A percentile compares a stretch with the other conserved stretches of the same genome.
These are phyloP conservation scores for Argya squamiceps DNA, from an alignment of 2,797 vertebrate genomes.

Conservation along the genomic window DNA sequence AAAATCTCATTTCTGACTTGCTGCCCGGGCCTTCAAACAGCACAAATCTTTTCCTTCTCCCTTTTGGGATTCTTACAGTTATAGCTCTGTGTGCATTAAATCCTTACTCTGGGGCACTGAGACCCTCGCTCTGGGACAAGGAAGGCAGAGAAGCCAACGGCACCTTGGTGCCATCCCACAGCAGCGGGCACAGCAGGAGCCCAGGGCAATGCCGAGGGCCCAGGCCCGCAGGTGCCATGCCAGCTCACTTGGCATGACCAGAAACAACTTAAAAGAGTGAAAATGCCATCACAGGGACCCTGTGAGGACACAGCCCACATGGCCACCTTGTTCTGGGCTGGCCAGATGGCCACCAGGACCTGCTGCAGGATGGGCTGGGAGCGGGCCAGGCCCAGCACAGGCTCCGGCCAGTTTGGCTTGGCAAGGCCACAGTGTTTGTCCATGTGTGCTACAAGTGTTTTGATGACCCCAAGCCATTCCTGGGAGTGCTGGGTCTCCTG, in stretches of 20 bases:
- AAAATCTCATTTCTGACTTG: not conserved
- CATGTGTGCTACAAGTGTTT: not conserved
- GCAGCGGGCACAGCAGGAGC: not conserved
- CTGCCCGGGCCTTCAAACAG: not conserved
- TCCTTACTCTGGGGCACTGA: not conserved
- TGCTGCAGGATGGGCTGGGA: not conserved
- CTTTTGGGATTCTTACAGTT: not conserved
- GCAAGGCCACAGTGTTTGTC: not conserved
- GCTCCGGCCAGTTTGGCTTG: not conserved
- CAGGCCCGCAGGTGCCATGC: accelerated
- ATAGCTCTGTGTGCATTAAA: not conserved
- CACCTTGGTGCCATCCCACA: not conserved
- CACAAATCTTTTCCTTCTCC: not conserved
- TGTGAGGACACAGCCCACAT: not conserved
- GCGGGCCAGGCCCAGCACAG: not conserved
- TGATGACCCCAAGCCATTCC: not conserved
- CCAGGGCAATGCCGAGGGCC: not conserved
- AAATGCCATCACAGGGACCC: not conserved
- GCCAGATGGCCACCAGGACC: not conserved
- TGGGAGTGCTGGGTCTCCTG: not conserved
- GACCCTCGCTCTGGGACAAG: not conserved
- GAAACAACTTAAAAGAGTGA: not conserved
- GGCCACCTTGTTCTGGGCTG: not conserved
- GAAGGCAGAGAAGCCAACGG: not conserved
- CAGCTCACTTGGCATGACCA: not conserved